Base-by-base conservation (phyloP, 2,888 invertebrate genomes). In the Cheilosia urbana region DNA sequence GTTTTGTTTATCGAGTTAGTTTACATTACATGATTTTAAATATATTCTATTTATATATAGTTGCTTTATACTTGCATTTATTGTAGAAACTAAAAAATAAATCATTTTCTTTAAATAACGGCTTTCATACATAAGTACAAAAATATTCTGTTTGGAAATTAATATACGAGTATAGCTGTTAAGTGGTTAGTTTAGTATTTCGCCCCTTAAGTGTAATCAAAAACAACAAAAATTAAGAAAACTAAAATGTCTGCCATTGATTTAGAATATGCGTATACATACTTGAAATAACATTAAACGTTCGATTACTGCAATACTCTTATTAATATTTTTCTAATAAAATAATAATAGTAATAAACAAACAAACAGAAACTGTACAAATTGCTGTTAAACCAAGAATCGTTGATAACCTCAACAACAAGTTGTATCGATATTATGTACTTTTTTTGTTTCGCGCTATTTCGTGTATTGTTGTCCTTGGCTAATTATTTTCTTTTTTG, bases 81-180 rank as follows among this genome's bases (percentile, higher is more conserved):
- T 60, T 71, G 40, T 63, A 68, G 57, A 79, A 84, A 80, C 47
- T 71, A 69, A 75, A 66, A 79, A 79, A 79, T 63, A 79, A 58
- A 78, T 34, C 21, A 13, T 53, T 53, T 53, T 6, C 55, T 30
- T 49, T 79, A 17, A 53, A 65, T 49, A 63, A 65, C 55, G 37
- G 45, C 37, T 66, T 76, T 76, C 68, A 85, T 81, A 84, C 57
- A 62, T 85, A 85, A 85, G 85, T 85, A 85, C 85, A 85, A 85
- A 85, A 81, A 77, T 77, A 85, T 85, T 76, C 53, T 68, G 72
- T 37, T 76, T 77, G 65, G 53, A 76, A 80, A 75, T 65, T 57
- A 85, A 66, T 47, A 57, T 57, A 73, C 17, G n/a, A 34, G 13
- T 60, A 27, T 77, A 55, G 69, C 45, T 19, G 37, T 51, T 79